Base-by-base conservation (phyloP, 2,113 vertebrate genomes). In the Lutjanus erythropterus region DNA sequence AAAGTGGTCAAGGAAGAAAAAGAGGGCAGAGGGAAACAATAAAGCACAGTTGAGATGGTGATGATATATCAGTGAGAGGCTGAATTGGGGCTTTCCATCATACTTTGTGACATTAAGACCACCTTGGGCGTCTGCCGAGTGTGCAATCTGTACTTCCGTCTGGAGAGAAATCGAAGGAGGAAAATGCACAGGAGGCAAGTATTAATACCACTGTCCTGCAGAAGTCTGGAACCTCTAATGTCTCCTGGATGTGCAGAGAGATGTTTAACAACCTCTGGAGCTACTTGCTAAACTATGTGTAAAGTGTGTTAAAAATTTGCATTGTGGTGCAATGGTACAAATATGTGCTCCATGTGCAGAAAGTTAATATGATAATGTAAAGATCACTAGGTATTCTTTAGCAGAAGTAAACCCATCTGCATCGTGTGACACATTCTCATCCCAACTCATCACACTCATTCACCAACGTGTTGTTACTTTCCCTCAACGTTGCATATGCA, bases 11-110 rank as follows among this genome's bases (percentile, higher is more conserved):
- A 15, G 41, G 19, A 41, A 42, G 42, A 56, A 65, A 52, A 46
- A 27, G 47, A 15, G 42, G 9, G 19, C 5, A 18, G 9, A 70
- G 31, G 60, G 61, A 65, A 55, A 67, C 33, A 41, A 81, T 66
- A 52, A 80, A 67, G 44, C 42, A 52, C 14, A 59, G 52, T 46
- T 52, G 18, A 66, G 62, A 60, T 56, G 27, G 68, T 52, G 68
- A 62, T 65, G 29, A 77, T 81, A 12, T 25, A 55, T 65, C 44
- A 59, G 18, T 11, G 18, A 31, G 47, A 52, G 39, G 25, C 37
- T 72, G 60, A 49, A 68, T 56, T 71, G 21, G 15, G 53, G 29
- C 11, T 70, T 50, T 62, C 49, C 46, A 67, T 87, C 49, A 75
- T 29, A 18, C 46, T 77, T 53, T 71, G 23, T 71, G 74, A 52